A percentile compares a stretch with the other conserved stretches of the same genome.
Evolutionary conservation across 2,888 invertebrate genomes (phyloP).

Genomic region (Ectemnius continuus): DNA sequence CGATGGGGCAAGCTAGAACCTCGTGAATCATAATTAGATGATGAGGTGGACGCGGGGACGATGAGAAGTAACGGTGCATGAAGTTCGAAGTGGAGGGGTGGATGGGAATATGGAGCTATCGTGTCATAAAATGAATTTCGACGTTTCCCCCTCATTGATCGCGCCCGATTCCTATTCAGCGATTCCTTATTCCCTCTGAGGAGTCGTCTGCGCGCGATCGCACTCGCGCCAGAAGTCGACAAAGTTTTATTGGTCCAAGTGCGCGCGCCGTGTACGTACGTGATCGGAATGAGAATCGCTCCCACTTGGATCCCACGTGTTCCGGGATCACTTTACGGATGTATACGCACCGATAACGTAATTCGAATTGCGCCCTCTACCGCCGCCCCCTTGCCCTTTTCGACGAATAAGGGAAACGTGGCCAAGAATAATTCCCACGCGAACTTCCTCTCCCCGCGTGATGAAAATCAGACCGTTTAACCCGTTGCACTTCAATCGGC

Average conservation of each 20-base stretch:
- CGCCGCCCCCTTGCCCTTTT: not conserved
- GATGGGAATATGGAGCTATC: not conserved
- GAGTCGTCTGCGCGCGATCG: conserved; percentile 35
- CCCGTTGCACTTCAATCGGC: no score
- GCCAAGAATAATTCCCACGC: not conserved
- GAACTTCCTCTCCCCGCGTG: no score
- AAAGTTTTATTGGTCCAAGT: conserved; percentile 52
- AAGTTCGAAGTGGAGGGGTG: no score
- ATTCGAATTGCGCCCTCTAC: no score
- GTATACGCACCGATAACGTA: conserved; percentile 4
- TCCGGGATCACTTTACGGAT: conserved; percentile 20
- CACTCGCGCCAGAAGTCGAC: conserved; percentile 39
- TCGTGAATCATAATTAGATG: not conserved
- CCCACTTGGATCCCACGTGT: conserved; percentile 21
- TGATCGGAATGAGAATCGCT: conserved; percentile 47
- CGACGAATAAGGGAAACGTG: conserved; percentile 1
- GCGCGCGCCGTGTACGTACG: conserved; percentile 39
- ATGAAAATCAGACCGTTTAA: no score
- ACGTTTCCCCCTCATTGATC: conserved; percentile 29
- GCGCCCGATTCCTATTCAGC: conserved; percentile 46
- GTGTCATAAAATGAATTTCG: conserved; percentile 36
- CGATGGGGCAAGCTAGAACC: no score
- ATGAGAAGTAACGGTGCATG: no score
- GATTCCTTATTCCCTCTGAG: conserved; percentile 34
- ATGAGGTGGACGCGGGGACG: conserved; percentile 10